Evolutionary conservation across 2,888 invertebrate species (phyloP), one percentile per base, ranked within the genome.

Genomic region (Leptopterna dolabrata): DNA sequence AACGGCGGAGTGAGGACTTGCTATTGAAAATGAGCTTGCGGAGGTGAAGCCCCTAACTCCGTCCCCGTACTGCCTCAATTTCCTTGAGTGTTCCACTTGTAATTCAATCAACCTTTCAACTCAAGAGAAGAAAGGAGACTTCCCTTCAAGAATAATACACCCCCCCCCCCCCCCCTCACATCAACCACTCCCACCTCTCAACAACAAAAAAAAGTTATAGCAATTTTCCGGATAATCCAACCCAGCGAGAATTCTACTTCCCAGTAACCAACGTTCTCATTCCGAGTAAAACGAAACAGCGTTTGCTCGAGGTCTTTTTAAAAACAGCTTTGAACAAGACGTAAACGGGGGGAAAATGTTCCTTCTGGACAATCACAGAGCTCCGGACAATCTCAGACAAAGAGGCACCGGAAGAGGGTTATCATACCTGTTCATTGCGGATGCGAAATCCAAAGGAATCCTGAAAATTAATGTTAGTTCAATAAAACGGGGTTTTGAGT

Each of bases 31-130:
- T 85, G 45, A 16, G 73, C 73, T n/a, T n/a, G n/a, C 14, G 29
- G 51, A 85, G 85, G 85, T 29, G 76, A 85, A 85, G 73, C n/a
- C 85, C 43, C 70, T 41, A 41, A 41, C 55, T 43, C 76, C 76
- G 19, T 45, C 45, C 41, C 41, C 76, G 1, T 0, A 36, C 76
- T 45, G 14, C 51, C 76, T 85, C 85, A 85, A 85, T 85, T 85
- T 73, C 24, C 47, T 85, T 73, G 85, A 85, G 85, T 85, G 85
- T 85, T 47, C 85, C 85, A 85, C 85, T 85, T 85, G 85, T 85
- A 85, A 85, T 85, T 85, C 85, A 73, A 85, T 85, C 85, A 85
- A 85, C 85, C 85, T 85, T 85, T 73, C 73, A n/a, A 30, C 85
- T 85, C n/a, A 47, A 41, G 70, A 70, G 83, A 76, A 73, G 83